Evolutionary conservation across 1,140 invertebrate species (phyloP), one percentile per base, ranked within the genome.

Genomic region (Drosophila sp.): DNA sequence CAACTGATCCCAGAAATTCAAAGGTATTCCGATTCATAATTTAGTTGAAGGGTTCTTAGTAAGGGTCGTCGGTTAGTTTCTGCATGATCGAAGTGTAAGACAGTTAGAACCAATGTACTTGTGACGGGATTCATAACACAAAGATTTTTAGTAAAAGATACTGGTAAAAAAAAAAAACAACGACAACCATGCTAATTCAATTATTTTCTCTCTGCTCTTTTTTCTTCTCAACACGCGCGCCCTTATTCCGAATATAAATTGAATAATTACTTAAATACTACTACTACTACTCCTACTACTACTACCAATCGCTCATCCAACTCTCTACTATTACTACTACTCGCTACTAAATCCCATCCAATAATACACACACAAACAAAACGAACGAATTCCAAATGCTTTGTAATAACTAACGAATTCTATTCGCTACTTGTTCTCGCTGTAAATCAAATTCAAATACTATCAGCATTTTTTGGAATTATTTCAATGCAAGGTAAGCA

Each of bases 401-500:
- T 79, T 89, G 76, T 72, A 72, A 40, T 62, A 71, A 73, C 67
- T 70, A 90, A 86, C 82, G 78, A 80, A 66, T 80, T 74, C 34
- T 40, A 72, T 76, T 78, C 75, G 80, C 62, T 72, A 76, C 57
- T 82, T 67, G 73, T 70, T 72, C 63, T 75, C 65, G 48, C 58
- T 76, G 58, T 59, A 80, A 78, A 74, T 72, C 51, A 74, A 83
- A 78, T 78, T 75, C 54, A 76, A 78, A 84, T 80, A 91, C 90
- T 91, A 95, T 95, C 96, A 97, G 97, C 96, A 96, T 97, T 94
- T 97, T 98, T 96, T 98, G 97, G 97, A 98, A 97, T 95, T 96
- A 97, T 96, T 98, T 98, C 96, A 97, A 97, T 93, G 96, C 96
- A 95, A 98, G 97, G 97, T 98, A 97, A 97, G 97, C 95, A 36